These are phyloP conservation scores for Eubucco bourcierii DNA, from an alignment of 2,113 vertebrate species.

Conservation along the genomic window DNA sequence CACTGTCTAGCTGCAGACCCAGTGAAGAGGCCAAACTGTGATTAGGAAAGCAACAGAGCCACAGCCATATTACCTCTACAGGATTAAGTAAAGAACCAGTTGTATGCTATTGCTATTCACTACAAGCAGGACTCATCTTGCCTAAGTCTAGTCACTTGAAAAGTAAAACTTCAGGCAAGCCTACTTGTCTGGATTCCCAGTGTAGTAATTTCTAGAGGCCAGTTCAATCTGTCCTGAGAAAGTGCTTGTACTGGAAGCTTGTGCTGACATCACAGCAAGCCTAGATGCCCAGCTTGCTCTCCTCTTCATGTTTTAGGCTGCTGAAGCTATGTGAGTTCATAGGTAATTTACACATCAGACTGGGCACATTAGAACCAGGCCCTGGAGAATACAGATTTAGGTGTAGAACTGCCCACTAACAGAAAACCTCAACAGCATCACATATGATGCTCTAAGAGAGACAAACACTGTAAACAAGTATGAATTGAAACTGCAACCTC, in stretches of 20 bases:
- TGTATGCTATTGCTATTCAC: background rate
- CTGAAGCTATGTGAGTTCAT: background rate
- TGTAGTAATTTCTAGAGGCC: background rate
- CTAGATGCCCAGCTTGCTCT: background rate
- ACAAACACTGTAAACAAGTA: background rate
- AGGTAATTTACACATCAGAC: background rate
- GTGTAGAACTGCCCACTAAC: background rate
- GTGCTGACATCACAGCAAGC: background rate
- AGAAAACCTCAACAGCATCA: background rate
- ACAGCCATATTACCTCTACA: background rate
- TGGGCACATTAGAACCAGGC: background rate
- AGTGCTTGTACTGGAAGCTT: background rate
- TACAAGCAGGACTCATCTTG: background rate
- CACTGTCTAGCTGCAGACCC: background rate
- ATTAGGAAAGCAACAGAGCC: background rate
- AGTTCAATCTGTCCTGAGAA: background rate
- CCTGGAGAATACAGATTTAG: background rate
- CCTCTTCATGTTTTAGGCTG: background rate
- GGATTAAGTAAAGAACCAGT: too few species aligned
- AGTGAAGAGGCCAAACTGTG: accelerated
- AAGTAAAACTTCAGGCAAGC: background rate
- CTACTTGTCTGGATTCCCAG: background rate
- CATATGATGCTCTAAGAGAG: background rate
- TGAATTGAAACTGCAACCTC: background rate
- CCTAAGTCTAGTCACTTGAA: background rate